Percentiles rank a stretch among this genome's conserved stretches.
Conservation (phyloP, 2,113 vertebrate species). For the Acrocephalus arundinaceus region DNA sequence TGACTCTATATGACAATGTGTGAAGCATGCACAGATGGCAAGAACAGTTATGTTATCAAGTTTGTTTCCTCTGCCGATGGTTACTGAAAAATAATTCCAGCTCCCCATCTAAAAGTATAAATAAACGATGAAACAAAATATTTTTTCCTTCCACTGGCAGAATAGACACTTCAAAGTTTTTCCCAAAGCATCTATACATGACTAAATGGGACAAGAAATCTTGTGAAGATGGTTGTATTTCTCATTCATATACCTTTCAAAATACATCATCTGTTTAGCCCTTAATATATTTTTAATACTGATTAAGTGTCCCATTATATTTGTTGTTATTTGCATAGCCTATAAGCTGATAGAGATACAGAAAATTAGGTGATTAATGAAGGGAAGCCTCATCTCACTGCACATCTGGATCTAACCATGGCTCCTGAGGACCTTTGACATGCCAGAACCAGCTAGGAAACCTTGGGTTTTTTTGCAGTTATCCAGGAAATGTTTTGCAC, state of each 20-base stretch:
- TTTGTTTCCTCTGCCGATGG: constrained; percentile 23
- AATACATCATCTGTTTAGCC: not conserved
- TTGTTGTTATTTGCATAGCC: not conserved
- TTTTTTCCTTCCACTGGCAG: not conserved
- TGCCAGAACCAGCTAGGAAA: not conserved
- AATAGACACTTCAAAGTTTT: not conserved
- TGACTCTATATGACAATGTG: constrained; percentile 17
- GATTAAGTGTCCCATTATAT: not conserved
- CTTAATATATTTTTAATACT: not conserved
- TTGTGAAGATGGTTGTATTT: not conserved
- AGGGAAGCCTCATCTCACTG: not conserved
- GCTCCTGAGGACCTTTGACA: not conserved
- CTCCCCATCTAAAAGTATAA: constrained; percentile 11
- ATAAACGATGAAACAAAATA: constrained; percentile 1
- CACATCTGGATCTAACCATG: not conserved
- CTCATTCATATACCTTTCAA: not conserved
- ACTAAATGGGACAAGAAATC: not conserved
- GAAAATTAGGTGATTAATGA: not conserved
- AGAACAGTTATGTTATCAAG: constrained; percentile 9
- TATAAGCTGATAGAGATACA: not conserved
- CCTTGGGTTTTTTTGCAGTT: not conserved
- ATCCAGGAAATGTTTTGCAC: not conserved
- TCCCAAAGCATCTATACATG: not conserved
- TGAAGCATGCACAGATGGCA: constrained; percentile 50
- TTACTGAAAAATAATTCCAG: constrained; percentile 21